Conservation (phyloP, 2,888 invertebrate genomes). For the Melanostoma scalare region DNA sequence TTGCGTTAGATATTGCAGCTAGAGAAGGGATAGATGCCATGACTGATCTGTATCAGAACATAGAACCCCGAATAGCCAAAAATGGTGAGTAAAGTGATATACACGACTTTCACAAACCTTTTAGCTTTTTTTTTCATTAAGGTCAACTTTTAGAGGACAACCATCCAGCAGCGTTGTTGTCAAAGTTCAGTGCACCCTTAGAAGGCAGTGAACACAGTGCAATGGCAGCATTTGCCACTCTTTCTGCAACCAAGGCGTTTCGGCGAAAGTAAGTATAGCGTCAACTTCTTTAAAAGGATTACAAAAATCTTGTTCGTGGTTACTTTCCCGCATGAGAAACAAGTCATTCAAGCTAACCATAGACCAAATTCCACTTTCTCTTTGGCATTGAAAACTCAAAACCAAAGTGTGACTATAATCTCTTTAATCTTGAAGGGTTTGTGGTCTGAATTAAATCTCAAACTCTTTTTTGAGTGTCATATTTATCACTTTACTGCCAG, state of each 20-base stretch:
- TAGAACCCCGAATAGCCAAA: slow-evolving; percentile 80
- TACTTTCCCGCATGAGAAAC: slow-evolving; percentile 80
- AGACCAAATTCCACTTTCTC: slow-evolving; percentile 80
- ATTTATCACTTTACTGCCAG: too few species aligned
- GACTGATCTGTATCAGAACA: slow-evolving; percentile 79
- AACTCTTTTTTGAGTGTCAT: too few species aligned
- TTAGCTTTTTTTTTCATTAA: slow-evolving; percentile 61
- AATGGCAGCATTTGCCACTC: slow-evolving; percentile 81
- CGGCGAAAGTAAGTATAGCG: slow-evolving; percentile 80
- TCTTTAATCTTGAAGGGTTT: slow-evolving; percentile 37
- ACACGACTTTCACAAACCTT: not conserved
- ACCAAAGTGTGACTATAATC: slow-evolving; percentile 12
- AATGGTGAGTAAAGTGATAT: slow-evolving; percentile 78
- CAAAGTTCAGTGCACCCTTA: slow-evolving; percentile 80
- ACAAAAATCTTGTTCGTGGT: slow-evolving; percentile 52
- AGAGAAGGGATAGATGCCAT: slow-evolving; percentile 81
- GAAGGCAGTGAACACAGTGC: slow-evolving; percentile 77
- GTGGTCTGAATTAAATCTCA: not conserved
- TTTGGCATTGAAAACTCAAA: slow-evolving; percentile 81
- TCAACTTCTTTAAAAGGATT: slow-evolving; percentile 17
- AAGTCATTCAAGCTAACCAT: slow-evolving; percentile 75
- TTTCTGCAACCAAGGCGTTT: slow-evolving; percentile 81
- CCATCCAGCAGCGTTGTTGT: slow-evolving; percentile 80
- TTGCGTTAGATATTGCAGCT: slow-evolving; percentile 80
- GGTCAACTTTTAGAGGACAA: slow-evolving; percentile 80